A percentile compares a stretch with the other conserved stretches of the same genome.
Evolutionary conservation across 2,113 vertebrate genomes (phyloP).

Genomic region (Pao palembangensis): DNA sequence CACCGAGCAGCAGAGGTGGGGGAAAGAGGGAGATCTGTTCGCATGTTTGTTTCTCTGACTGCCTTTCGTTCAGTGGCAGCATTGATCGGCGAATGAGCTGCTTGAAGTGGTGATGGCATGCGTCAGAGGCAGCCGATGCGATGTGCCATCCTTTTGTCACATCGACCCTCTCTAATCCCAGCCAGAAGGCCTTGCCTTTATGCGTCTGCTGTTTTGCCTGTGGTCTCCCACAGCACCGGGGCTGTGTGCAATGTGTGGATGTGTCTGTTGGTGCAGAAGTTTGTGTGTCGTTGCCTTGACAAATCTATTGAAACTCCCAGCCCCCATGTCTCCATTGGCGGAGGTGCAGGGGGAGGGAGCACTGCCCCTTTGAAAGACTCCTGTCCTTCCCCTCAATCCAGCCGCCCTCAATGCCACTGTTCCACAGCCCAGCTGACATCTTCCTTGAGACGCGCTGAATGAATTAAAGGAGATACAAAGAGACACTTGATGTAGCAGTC

Average conservation of each 20-base stretch:
- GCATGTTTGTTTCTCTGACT: slow-evolving; percentile 77
- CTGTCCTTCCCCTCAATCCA: slow-evolving; percentile 55
- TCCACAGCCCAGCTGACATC: slow-evolving; percentile 95
- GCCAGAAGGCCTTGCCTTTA: slow-evolving; percentile 87
- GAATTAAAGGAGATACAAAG: slow-evolving; percentile 97
- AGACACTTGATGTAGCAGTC: slow-evolving; percentile 98
- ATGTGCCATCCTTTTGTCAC: slow-evolving; percentile 82
- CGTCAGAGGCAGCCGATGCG: slow-evolving; percentile 74
- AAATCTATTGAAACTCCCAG: slow-evolving; percentile 87
- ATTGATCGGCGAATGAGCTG: slow-evolving; percentile 82
- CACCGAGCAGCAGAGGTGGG: slow-evolving; percentile 22
- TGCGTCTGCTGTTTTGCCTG: slow-evolving; percentile 85
- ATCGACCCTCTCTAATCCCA: slow-evolving; percentile 89
- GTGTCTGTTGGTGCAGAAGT: slow-evolving; percentile 46
- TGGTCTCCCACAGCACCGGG: slow-evolving; percentile 85
- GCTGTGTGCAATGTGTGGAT: slow-evolving; percentile 36
- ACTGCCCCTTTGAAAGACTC: slow-evolving; percentile 60
- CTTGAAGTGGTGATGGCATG: slow-evolving; percentile 75
- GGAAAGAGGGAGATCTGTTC: slow-evolving; percentile 74
- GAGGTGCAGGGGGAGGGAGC: slow-evolving; percentile 51
- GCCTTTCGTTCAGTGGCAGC: slow-evolving; percentile 80
- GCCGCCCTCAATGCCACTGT: slow-evolving; percentile 76
- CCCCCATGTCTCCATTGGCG: slow-evolving; percentile 78
- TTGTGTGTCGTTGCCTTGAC: slow-evolving; percentile 85
- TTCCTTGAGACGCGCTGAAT: slow-evolving; percentile 97